Conservation (phyloP, 2,113 vertebrate genomes). For the Cyprinodon brontotheroides region DNA sequence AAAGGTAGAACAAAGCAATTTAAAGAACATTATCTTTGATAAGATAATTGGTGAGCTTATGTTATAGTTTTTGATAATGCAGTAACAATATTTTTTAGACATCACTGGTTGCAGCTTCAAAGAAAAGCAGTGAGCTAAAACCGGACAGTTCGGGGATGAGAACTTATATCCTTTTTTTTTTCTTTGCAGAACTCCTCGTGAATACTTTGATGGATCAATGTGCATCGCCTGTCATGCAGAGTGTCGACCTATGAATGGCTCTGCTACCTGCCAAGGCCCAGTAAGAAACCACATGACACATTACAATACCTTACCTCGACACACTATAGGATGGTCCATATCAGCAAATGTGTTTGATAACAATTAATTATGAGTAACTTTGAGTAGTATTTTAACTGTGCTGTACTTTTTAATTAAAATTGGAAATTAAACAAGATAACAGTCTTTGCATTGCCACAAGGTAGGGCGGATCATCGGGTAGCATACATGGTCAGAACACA, state of each 20-base stretch:
- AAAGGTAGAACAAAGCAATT: constrained; percentile 12
- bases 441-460: too few relatives aligned
- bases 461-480: too few relatives aligned
- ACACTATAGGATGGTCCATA: not conserved
- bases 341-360: too few relatives aligned
- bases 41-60: not conserved
- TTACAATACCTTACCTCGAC: too few relatives aligned
- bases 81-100: not conserved
- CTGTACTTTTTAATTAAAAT: too few relatives aligned
- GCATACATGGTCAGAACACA: too few relatives aligned
- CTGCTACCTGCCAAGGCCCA: constrained; percentile 85
- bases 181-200: constrained; percentile 79
- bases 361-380: too few relatives aligned
- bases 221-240: constrained; percentile 89
- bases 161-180: constrained; percentile 9
- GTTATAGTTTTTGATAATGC: not conserved
- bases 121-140: constrained; percentile 29
- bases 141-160: constrained; percentile 5
- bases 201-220: constrained; percentile 80
- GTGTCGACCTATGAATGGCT: constrained; percentile 88
- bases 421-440: too few relatives aligned
- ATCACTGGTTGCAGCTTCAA: not conserved
- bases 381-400: too few relatives aligned
- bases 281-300: constrained; percentile 73
- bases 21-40: not conserved